Percentiles rank a stretch among this genome's conserved stretches.
phyloP scores from a whole-genome alignment of 2,113 vertebrate species.

The human (Homo sapiens) region GRCh38 chr14:26077501-26078000 shows the following conservation, averaged over 20 bases:
- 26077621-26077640: conserved; percentile 26
- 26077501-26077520: conserved; percentile 7
- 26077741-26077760: conserved; percentile 62
- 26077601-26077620: conserved; percentile 43
- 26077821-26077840: neutral
- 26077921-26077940: conserved; percentile 59
- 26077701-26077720: conserved; percentile 62
- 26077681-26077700: conserved; percentile 61
- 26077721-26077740: conserved; percentile 45
- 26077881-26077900: conserved; percentile 61
- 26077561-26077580: conserved; percentile 8
- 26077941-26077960: conserved; percentile 62
- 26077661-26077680: conserved; percentile 36
- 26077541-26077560: conserved; percentile 47
- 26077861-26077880: conserved; percentile 45
- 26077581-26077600: neutral
- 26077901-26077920: conserved; percentile 64
- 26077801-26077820: neutral
- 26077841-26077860: conserved; percentile 24
- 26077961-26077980: conserved; percentile 58
- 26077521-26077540: neutral
- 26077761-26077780: neutral
- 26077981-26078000: conserved; percentile 62
- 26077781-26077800: neutral
- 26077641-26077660: conserved; percentile 43